A percentile compares a stretch with the other conserved stretches of the same genome.
phyloP scores from a whole-genome alignment of 2,797 vertebrate genomes.

The Tenualosa thibaudeaui region DNA sequence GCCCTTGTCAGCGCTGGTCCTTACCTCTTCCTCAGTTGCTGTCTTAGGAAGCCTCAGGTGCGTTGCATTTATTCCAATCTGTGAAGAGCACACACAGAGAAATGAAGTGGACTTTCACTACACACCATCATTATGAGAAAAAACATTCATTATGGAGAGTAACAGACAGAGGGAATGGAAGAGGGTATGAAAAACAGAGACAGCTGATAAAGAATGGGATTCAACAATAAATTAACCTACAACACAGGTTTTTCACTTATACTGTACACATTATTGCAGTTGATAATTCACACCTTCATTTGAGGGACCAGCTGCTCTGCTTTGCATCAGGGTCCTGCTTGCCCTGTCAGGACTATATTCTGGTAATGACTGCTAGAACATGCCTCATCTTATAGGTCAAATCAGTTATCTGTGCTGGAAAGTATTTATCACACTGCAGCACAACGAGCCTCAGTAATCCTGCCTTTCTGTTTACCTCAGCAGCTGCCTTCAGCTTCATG shows the following conservation, averaged over 20 bases:
- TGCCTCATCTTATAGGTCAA: not conserved
- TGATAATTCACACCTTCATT: too few species aligned
- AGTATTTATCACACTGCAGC: not conserved
- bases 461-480: constrained; percentile 79
- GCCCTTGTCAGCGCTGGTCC: constrained; percentile 26
- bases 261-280: too few species aligned
- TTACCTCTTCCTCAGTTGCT: constrained; percentile 90
- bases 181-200: not conserved
- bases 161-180: not conserved
- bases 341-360: too few species aligned
- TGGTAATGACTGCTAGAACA: too few species aligned
- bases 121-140: not conserved
- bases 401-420: not conserved
- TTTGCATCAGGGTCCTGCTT: too few species aligned
- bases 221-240: not conserved
- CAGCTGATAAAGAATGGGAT: not conserved
- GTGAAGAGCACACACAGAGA: constrained; percentile 42
- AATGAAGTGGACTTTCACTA: not conserved
- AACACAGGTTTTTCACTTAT: too few species aligned
- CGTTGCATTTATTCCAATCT: constrained; percentile 93
- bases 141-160: not conserved
- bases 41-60: constrained; percentile 88
- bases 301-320: too few species aligned
- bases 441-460: not conserved
- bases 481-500: constrained; percentile 95